Percentiles rank a stretch among this genome's conserved stretches.
These are phyloP conservation scores for Piaya cayana DNA, from an alignment of 2,113 vertebrate species.

Conservation along the genomic window DNA sequence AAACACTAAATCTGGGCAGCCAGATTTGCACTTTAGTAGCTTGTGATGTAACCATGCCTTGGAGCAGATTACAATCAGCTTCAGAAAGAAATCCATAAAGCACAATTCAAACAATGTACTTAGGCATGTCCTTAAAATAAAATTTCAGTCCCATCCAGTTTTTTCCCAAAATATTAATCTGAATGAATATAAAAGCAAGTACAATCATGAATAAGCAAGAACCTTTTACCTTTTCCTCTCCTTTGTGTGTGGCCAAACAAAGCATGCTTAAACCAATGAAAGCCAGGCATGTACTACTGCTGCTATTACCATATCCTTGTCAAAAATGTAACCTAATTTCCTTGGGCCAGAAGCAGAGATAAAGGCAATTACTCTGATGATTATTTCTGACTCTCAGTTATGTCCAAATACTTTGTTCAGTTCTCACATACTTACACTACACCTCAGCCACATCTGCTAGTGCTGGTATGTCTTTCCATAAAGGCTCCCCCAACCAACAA, in stretches of 20 bases:
- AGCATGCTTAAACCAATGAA: not conserved
- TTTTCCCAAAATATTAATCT: not conserved
- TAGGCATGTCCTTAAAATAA: not conserved
- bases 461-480: not conserved
- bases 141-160: not conserved
- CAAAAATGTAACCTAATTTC: not conserved
- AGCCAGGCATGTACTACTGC: not conserved
- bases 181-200: not conserved
- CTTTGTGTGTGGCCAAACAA: not conserved
- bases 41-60: not conserved
- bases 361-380: not conserved
- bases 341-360: not conserved
- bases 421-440: not conserved
- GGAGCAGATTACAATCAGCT: not conserved
- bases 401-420: not conserved
- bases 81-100: not conserved
- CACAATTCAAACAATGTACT: not conserved
- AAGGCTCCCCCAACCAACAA: not conserved
- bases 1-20: not conserved
- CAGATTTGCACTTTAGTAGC: not conserved
- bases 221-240: not conserved
- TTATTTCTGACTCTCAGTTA: not conserved
- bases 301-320: not conserved
- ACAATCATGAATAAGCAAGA: not conserved
- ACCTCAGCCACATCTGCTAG: not conserved